A percentile compares a stretch with the other conserved stretches of the same genome.
These are phyloP conservation scores for Papilio glaucus DNA, from an alignment of 1,140 invertebrate species.

Conservation along the genomic window DNA sequence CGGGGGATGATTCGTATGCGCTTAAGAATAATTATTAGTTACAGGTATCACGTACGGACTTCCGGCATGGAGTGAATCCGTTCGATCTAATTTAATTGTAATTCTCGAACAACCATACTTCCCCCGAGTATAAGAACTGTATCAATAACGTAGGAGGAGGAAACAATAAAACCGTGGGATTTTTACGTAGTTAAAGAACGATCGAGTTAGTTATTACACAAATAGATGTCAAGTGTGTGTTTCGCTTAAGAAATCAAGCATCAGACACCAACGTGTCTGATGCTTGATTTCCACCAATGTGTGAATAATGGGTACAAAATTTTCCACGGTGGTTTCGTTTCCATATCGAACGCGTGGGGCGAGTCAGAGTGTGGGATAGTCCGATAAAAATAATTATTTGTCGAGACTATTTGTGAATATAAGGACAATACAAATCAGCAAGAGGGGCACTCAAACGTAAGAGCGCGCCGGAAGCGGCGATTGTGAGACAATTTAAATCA, in stretches of 20 bases:
- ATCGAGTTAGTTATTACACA: neutral
- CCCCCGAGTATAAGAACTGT: neutral
- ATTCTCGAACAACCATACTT: neutral
- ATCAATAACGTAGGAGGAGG: neutral
- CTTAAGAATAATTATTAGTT: neutral
- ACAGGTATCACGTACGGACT: constrained; percentile 2
- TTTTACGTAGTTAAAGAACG: constrained; percentile 26
- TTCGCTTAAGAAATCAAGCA: neutral
- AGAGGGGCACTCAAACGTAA: constrained; percentile 55
- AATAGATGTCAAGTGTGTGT: no score
- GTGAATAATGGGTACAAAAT: neutral
- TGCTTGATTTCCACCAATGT: no score
- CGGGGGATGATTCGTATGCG: neutral
- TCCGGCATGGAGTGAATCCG: neutral
- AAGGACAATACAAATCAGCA: constrained; percentile 39
- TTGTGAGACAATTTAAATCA: constrained; percentile 80
- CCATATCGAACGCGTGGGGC: neutral
- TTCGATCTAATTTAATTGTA: neutral
- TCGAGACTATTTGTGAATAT: constrained; percentile 44
- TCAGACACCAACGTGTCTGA: no score
- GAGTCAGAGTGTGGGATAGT: neutral
- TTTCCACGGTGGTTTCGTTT: no score
- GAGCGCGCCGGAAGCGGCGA: constrained; percentile 64
- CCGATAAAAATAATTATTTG: constrained; percentile 34
- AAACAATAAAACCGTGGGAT: constrained; percentile 42